A percentile compares a stretch with the other conserved stretches of the same genome.
Conservation (phyloP, 2,113 vertebrate genomes). For the Actinemys pallida region DNA sequence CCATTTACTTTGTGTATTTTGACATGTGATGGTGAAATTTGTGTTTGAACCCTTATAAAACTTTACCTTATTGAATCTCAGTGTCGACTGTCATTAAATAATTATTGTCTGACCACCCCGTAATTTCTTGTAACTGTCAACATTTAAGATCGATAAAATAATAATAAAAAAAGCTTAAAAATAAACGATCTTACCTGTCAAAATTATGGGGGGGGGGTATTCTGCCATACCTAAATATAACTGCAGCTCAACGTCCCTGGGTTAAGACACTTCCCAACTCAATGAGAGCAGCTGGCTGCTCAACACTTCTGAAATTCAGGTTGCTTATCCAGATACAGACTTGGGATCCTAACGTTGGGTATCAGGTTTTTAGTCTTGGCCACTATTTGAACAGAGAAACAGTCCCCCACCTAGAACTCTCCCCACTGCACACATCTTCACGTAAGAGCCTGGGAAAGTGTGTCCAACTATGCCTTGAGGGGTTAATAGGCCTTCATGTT, state of each 20-base stretch:
- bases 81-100: neutral
- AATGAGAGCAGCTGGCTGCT: neutral
- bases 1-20: neutral
- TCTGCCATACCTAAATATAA: neutral
- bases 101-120: neutral
- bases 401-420: too few relatives aligned
- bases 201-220: neutral
- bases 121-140: neutral
- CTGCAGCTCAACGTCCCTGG: neutral
- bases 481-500: neutral
- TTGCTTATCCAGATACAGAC: neutral
- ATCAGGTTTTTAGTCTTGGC: neutral
- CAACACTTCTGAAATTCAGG: neutral
- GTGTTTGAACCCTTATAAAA: neutral
- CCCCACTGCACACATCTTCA: neutral
- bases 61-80: neutral
- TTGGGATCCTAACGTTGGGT: neutral
- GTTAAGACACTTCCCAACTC: neutral
- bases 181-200: neutral
- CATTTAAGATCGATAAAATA: neutral
- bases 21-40: neutral
- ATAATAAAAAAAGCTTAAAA: neutral
- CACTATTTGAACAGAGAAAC: neutral
- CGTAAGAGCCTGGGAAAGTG: neutral
- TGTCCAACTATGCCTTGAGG: neutral